Base-by-base conservation (phyloP, 2,797 vertebrate species). In the Sebastes nivosus region DNA sequence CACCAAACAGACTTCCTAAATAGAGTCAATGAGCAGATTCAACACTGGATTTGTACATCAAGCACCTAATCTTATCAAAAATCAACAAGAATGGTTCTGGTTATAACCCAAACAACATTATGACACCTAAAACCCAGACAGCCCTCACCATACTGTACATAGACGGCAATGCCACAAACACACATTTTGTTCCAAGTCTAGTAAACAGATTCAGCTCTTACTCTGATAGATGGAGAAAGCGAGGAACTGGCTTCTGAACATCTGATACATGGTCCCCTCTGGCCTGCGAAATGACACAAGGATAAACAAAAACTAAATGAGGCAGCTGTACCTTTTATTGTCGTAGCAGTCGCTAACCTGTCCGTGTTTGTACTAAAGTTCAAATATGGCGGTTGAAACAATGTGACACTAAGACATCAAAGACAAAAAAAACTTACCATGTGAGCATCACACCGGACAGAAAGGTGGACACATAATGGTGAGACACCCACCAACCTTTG, bases 401-500 rank as follows among this genome's bases (percentile, higher is more conserved):
- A 52, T 4, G 18, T 11, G 16, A 50, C 1, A 8, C 16, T 2
- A 22, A 25, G 0, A 46, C 52, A 73, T 4, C 3, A 52, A 22
- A 68, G 13, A 22, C 25, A 58, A 38, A 46, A 63, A 94, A 46
- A 63, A 94, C 98, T 97, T 91, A 99, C 99, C 99, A 99, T 1
- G 98, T 99, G 80, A 99, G 94, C 98, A 99, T 99, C 7, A 99
- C 98, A 14, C 98, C 98, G 7, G 98, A 99, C 77, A 99, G 96
- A 91, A 99, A 99, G 0, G 98, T 99, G 68, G 99, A 99, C 7
- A 99, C 97, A 0, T 99, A 99, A 91, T 99, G 98, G 90, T 99
- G 98, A 65, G 95, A 98, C 77, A 99, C 99, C 99, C 98, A 99
- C 99, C 99, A 99, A 72, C 99, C 99, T 96, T 99, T 99, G 89